Evolutionary conservation across 2,113 vertebrate genomes (phyloP), one percentile per base, ranked within the genome.

Genomic region (Ochotona princeps): DNA sequence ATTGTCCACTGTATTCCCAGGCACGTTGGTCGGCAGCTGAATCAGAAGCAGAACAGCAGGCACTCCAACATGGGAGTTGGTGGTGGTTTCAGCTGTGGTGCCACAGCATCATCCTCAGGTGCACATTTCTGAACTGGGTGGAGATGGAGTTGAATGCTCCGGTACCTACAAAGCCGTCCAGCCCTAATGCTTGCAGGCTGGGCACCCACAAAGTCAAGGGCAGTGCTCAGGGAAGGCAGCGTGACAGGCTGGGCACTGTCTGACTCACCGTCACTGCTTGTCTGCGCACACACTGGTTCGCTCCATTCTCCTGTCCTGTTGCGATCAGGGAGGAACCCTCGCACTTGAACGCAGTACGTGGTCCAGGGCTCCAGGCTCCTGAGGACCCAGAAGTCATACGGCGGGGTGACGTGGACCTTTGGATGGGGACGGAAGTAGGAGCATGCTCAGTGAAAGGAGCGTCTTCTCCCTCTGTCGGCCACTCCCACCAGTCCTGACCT

Each of bases 291-390:
- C 47, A 96, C 49, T 18, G 94, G 96, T 80, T 88, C 0, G 13
- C 97, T 98, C 97, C 97, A 97, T 12, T 96, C 0, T 38, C 98
- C 98, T 0, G 47, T 78, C 96, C 96, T 98, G 94, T 98, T 96
- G 80, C 32, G 82, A 17, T 96, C 93, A 0, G 75, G 95, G 66
- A 98, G 32, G 92, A 98, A 73, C 0, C 63, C 98, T 96, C 93
- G 98, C 83, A 97, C 98, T 25, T 1, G 97, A 11, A 98, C 26
- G 38, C 98, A 98, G 9, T 98, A 98, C 6, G 79, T 76, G 5
- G 97, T 98, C 97, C 97, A 96, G 0, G 97, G 96, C n/a, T 98
- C 94, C 95, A 98, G 93, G 87, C 93, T 86, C 76, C 87, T 66
- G n/a, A 98, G 8, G 28, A 95, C 85, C 79, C 97, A 79, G 0